phyloP scores from a whole-genome alignment of 2,113 vertebrate species.

The Nothocercus nigrocapillus region DNA sequence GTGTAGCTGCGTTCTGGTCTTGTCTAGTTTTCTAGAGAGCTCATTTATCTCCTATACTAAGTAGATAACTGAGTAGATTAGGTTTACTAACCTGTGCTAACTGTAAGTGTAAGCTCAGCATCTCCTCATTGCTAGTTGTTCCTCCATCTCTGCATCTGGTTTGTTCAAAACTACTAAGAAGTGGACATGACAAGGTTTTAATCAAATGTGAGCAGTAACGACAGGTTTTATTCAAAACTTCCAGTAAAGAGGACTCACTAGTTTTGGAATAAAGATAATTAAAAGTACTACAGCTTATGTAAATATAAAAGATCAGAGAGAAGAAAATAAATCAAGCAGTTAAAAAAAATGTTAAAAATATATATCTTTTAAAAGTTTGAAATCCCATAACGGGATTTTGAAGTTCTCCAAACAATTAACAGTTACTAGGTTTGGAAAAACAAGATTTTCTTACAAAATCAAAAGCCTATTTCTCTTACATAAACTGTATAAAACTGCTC shows the following conservation, averaged over 20 bases:
- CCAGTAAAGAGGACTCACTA: conserved; percentile 93
- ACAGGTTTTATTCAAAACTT: conserved; percentile 95
- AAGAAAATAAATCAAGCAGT: conserved; percentile 83
- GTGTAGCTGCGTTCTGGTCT: not conserved
- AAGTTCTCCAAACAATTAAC: conserved; percentile 74
- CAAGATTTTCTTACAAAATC: conserved; percentile 73
- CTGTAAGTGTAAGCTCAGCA: not conserved
- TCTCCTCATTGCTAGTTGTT: not conserved
- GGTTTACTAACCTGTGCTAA: conserved; percentile 13
- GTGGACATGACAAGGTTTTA: conserved; percentile 73
- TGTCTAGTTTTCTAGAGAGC: not conserved
- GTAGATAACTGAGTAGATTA: not conserved
- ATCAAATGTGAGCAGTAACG: conserved; percentile 84
- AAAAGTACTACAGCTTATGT: conserved; percentile 85
- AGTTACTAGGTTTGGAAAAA: conserved; percentile 78
- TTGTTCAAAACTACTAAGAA: conserved; percentile 53
- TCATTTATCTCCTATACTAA: not conserved
- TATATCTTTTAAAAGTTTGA: conserved; percentile 71
- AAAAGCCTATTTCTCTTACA: conserved; percentile 75
- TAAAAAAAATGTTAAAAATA: conserved; percentile 56
- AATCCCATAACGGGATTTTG: conserved; percentile 71
- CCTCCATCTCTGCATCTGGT: not conserved
- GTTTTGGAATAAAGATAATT: conserved; percentile 95
- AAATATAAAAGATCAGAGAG: conserved; percentile 87
- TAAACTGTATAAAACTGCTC: conserved; percentile 76